Conservation (phyloP, 2,797 vertebrate species). For the Nannoperca obscura region DNA sequence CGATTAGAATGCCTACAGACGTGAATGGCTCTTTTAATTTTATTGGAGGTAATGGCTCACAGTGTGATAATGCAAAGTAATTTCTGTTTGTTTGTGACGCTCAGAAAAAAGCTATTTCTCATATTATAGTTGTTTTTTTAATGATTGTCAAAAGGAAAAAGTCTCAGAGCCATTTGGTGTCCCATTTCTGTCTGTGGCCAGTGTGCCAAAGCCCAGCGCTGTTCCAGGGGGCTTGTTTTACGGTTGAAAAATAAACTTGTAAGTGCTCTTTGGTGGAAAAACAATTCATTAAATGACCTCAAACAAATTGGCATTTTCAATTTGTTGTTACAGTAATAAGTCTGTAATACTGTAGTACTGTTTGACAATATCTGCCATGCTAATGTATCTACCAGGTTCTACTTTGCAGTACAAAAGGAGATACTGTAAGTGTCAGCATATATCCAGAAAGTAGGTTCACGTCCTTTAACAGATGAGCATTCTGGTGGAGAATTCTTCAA, state of each 20-base stretch:
- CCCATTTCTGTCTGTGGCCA: background rate
- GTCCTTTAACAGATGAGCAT: background rate
- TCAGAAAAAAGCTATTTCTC: background rate
- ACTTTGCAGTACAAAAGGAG: background rate
- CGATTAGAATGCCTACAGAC: background rate
- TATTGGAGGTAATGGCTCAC: background rate
- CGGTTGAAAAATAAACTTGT: background rate
- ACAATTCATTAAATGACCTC: background rate
- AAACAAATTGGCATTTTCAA: background rate
- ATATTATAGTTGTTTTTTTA: background rate
- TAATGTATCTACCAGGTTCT: background rate
- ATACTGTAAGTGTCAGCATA: background rate
- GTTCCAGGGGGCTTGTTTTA: background rate
- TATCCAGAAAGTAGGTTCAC: background rate
- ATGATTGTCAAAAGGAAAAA: background rate
- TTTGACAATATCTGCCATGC: background rate
- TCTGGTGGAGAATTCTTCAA: background rate
- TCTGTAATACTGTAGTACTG: background rate
- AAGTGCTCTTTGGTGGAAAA: background rate
- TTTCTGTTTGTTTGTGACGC: background rate
- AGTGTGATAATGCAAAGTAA: background rate
- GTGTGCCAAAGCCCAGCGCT: background rate
- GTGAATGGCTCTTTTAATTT: background rate
- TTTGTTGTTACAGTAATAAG: background rate
- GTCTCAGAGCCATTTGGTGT: background rate